A percentile compares a stretch with the other conserved stretches of the same genome.
These are phyloP conservation scores for Drosophila athabasca DNA, from an alignment of 1,140 invertebrate genomes.

Conservation along the genomic window DNA sequence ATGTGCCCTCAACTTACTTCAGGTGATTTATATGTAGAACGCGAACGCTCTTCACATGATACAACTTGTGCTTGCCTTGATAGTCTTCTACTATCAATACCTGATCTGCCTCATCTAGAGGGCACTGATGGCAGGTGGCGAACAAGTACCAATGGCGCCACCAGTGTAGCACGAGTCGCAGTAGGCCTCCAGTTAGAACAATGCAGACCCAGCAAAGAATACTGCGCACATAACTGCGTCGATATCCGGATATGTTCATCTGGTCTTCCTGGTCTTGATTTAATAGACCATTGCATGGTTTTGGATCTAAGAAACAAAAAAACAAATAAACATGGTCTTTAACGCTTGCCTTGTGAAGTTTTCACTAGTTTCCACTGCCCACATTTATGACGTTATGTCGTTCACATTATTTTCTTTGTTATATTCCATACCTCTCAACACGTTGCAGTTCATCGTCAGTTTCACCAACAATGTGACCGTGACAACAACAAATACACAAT, in stretches of 20 bases:
- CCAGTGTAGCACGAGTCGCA: constrained; percentile 94
- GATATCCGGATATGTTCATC: constrained; percentile 89
- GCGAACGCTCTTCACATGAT: constrained; percentile 87
- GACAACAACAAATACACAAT: constrained; percentile 1
- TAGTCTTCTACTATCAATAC: constrained; percentile 91
- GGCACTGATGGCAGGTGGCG: constrained; percentile 88
- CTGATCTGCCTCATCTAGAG: constrained; percentile 89
- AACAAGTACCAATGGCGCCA: constrained; percentile 91
- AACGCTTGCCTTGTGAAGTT: too few species aligned
- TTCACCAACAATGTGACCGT: constrained; percentile 15
- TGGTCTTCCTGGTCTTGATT: constrained; percentile 89
- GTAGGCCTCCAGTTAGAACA: constrained; percentile 88
- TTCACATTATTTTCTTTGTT: neutral
- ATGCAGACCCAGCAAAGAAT: constrained; percentile 87
- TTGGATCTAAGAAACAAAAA: constrained; percentile 41
- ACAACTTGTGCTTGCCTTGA: constrained; percentile 88
- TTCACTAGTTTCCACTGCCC: neutral
- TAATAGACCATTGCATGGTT: constrained; percentile 79
- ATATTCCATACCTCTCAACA: constrained; percentile 50
- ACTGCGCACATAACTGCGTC: constrained; percentile 84
- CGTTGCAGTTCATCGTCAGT: constrained; percentile 44
- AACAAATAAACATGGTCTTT: constrained; percentile 7
- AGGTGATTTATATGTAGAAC: constrained; percentile 39
- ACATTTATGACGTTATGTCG: neutral
- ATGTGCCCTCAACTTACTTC: constrained; percentile 60